Conservation (phyloP, 2,888 invertebrate genomes). For the Urechis unicinctus region DNA sequence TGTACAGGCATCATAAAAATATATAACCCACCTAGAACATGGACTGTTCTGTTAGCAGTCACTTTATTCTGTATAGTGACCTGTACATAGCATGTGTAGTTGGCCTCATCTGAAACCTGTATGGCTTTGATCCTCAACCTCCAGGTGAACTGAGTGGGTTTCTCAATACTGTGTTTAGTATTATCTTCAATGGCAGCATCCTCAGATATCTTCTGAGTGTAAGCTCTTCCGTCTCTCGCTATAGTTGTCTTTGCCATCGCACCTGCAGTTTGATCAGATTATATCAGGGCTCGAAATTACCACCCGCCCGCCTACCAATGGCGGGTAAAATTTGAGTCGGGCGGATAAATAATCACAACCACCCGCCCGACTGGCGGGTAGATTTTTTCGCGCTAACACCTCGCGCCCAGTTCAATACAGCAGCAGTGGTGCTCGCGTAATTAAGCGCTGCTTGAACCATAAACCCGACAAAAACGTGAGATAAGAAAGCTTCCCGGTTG, state of each 20-base stretch:
- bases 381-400: too few relatives aligned
- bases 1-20: too few relatives aligned
- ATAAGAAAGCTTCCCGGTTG: too few relatives aligned
- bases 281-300: too few relatives aligned
- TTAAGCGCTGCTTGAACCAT: too few relatives aligned
- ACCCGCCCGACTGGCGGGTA: too few relatives aligned
- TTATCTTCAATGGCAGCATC: slow-evolving; percentile 20
- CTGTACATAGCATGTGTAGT: slow-evolving; percentile 22
- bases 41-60: background rate
- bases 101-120: slow-evolving; percentile 18
- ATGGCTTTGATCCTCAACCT: slow-evolving; percentile 16
- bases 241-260: slow-evolving; percentile 15
- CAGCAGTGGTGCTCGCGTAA: too few relatives aligned
- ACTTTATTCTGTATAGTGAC: background rate
- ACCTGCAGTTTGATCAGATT: slow-evolving; percentile 10
- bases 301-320: background rate
- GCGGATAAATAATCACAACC: too few relatives aligned
- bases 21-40: background rate
- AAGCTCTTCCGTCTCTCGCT: background rate
- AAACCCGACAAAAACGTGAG: too few relatives aligned
- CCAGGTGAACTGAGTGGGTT: slow-evolving; percentile 22
- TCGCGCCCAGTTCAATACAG: too few relatives aligned
- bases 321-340: too few relatives aligned
- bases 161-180: slow-evolving; percentile 22
- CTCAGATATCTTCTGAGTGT: slow-evolving; percentile 11